Conservation (phyloP, 2,888 invertebrate genomes). For the Cabera pusaria region DNA sequence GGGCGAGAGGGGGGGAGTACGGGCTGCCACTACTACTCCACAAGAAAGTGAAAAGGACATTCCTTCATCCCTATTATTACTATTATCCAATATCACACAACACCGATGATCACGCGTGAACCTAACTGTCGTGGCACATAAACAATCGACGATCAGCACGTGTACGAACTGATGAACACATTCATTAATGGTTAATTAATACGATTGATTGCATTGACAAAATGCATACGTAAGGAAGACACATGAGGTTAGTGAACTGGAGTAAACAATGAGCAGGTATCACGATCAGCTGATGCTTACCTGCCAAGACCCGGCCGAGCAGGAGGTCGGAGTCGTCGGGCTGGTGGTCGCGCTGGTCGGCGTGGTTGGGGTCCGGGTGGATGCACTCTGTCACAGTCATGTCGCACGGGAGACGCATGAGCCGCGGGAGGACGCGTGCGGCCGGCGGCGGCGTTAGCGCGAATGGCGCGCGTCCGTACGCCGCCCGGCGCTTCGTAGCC, state of each 20-base stretch:
- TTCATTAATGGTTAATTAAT: slow-evolving; percentile 17
- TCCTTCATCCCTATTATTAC: slow-evolving; percentile 42
- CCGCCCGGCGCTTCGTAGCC: slow-evolving; percentile 68
- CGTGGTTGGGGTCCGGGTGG: slow-evolving; percentile 47
- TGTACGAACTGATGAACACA: slow-evolving; percentile 14
- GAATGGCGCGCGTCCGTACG: slow-evolving; percentile 74
- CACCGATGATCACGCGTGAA: slow-evolving; percentile 19
- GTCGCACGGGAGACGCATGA: slow-evolving; percentile 68
- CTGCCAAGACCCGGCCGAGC: slow-evolving; percentile 76
- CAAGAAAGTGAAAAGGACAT: slow-evolving; percentile 77
- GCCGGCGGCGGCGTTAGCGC: slow-evolving; percentile 77
- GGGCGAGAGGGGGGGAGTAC: slow-evolving; percentile 33
- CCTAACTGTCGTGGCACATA: slow-evolving; percentile 10
- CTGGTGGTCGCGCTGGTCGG: slow-evolving; percentile 38
- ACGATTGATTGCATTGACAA: slow-evolving; percentile 23
- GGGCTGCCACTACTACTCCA: slow-evolving; percentile 34
- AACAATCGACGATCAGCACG: slow-evolving; percentile 11
- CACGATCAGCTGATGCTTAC: slow-evolving; percentile 66
- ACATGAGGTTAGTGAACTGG: slow-evolving; percentile 34
- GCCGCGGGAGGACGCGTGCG: slow-evolving; percentile 74
- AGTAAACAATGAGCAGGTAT: slow-evolving; percentile 42
- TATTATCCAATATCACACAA: slow-evolving; percentile 26
- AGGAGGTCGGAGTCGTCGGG: slow-evolving; percentile 68
- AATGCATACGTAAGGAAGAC: slow-evolving; percentile 28
- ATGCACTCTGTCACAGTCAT: slow-evolving; percentile 79